Evolutionary conservation across 1,140 invertebrate species (phyloP).

Genomic region (Drosophila punjabiensis): DNA sequence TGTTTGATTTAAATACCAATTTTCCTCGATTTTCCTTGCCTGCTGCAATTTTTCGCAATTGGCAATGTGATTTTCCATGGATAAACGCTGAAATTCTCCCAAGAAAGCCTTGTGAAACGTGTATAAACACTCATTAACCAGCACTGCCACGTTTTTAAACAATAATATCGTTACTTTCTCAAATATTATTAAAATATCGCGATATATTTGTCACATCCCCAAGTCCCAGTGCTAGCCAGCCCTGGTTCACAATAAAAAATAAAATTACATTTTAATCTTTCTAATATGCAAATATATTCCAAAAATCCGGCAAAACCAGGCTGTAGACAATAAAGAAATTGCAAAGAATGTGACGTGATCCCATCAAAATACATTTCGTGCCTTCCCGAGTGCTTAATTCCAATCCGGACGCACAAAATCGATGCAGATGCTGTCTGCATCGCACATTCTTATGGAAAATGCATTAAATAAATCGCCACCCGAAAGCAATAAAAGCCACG

Average conservation of each 20-base stretch:
- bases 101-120: not conserved
- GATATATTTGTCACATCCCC: constrained; percentile 4
- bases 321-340: not conserved
- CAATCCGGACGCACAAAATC: constrained; percentile 29
- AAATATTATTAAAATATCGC: not conserved
- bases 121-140: not conserved
- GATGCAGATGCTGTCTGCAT: constrained; percentile 52
- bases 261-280: constrained; percentile 42
- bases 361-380: constrained; percentile 9
- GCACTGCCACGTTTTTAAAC: not conserved
- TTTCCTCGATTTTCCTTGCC: not conserved
- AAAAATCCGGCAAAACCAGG: not conserved
- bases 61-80: not conserved
- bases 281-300: constrained; percentile 41
- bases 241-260: constrained; percentile 42
- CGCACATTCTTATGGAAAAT: constrained; percentile 32
- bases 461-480: constrained; percentile 25
- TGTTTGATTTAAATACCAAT: not conserved
- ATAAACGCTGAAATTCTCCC: not conserved
- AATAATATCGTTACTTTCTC: not conserved
- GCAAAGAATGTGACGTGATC: constrained; percentile 21
- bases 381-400: constrained; percentile 20
- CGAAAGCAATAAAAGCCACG: constrained; percentile 4
- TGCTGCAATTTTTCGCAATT: not conserved
- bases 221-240: constrained; percentile 8